Conservation (phyloP, 2,797 vertebrate species). For the Jordanella pulchra region DNA sequence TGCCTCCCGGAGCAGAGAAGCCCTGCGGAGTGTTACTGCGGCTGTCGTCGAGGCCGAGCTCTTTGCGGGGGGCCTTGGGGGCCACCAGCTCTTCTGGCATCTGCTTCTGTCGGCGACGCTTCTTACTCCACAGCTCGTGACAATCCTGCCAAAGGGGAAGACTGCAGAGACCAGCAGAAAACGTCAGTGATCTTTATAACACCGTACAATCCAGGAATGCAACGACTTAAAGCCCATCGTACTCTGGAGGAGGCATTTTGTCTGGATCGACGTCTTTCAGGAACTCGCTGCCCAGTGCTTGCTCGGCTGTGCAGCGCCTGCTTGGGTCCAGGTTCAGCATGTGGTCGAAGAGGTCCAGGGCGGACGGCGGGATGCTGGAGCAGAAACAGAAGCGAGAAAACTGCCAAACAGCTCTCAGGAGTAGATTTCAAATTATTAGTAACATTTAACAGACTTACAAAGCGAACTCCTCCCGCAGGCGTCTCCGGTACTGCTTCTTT, state of each 20-base stretch:
- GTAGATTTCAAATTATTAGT: not conserved
- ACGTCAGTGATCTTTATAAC: not conserved
- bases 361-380: constrained; percentile 88
- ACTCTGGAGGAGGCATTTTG: constrained; percentile 99
- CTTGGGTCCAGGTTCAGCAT: constrained; percentile 97
- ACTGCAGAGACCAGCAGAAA: constrained; percentile 63
- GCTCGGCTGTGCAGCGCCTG: constrained; percentile 94
- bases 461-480: constrained; percentile 95
- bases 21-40: constrained; percentile 96
- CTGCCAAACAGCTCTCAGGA: not conserved
- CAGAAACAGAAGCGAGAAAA: not conserved
- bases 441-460: constrained; percentile 84
- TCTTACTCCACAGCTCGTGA: constrained; percentile 99
- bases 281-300: constrained; percentile 94
- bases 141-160: constrained; percentile 99
- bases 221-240: constrained; percentile 53
- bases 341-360: constrained; percentile 95
- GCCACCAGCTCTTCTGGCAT: constrained; percentile 89
- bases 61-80: constrained; percentile 92
- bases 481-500: constrained; percentile 98
- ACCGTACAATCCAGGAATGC: not conserved
- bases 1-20: constrained; percentile 82
- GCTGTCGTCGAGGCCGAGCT: constrained; percentile 94
- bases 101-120: constrained; percentile 95
- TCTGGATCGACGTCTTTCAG: constrained; percentile 94